Conservation (phyloP, 2,113 vertebrate species). For the Phyllostomus discolor region DNA sequence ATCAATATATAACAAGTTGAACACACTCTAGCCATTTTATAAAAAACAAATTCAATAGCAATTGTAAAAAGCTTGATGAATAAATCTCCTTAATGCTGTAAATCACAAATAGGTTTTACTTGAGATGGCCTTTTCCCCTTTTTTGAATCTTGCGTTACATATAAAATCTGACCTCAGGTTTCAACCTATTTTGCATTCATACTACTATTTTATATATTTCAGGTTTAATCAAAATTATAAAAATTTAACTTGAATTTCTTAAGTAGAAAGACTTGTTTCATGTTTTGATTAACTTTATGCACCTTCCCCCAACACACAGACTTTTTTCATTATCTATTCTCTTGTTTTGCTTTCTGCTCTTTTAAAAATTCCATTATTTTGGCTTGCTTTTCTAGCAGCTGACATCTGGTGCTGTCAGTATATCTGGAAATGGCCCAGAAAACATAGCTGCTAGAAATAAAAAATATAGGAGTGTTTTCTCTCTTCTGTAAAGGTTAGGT, state of each 20-base stretch:
- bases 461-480: not conserved
- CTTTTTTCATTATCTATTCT: slow-evolving; percentile 35
- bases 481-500: slow-evolving; percentile 55
- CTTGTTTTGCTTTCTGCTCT: slow-evolving; percentile 55
- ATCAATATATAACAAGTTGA: slow-evolving; percentile 33
- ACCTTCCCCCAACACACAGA: not conserved
- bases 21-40: not conserved
- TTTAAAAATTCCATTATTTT: slow-evolving; percentile 42
- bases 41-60: slow-evolving; percentile 2
- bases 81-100: slow-evolving; percentile 10
- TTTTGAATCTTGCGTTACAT: not conserved
- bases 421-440: slow-evolving; percentile 48
- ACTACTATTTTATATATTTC: not conserved
- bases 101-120: not conserved
- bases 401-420: slow-evolving; percentile 63
- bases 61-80: slow-evolving; percentile 8
- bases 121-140: not conserved
- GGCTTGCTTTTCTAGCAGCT: slow-evolving; percentile 50
- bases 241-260: slow-evolving; percentile 2
- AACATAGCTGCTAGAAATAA: slow-evolving; percentile 1
- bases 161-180: not conserved
- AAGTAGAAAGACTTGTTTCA: not conserved
- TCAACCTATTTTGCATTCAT: not conserved
- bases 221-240: not conserved
- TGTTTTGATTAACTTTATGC: not conserved